Evolutionary conservation across 2,888 invertebrate genomes (phyloP).

Genomic region (Nomada ferruginata): DNA sequence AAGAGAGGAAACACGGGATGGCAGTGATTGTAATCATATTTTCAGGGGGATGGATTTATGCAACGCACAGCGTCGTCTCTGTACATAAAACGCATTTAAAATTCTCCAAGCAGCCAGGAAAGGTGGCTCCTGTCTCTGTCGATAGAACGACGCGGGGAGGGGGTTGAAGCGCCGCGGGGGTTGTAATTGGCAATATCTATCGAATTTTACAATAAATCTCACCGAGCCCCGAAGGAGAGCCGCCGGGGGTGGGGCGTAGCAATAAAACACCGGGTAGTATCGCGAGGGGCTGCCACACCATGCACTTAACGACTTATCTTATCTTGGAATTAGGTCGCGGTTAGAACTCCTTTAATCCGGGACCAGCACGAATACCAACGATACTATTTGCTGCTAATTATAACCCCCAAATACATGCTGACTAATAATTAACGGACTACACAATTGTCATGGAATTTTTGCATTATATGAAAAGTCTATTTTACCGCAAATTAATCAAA

Average conservation of each 20-base stretch:
- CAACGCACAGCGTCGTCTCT: conserved; percentile 72
- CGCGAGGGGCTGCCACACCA: conserved; percentile 75
- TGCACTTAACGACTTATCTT: conserved; percentile 82
- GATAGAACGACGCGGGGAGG: conserved; percentile 46
- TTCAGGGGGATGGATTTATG: conserved; percentile 74
- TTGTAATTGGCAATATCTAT: conserved; percentile 82
- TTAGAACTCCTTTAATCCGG: conserved; percentile 68
- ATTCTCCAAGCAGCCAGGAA: conserved; percentile 69
- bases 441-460: neutral
- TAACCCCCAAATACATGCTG: conserved; percentile 22
- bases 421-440: neutral
- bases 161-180: conserved; percentile 69
- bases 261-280: conserved; percentile 80
- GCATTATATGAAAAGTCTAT: too few relatives aligned
- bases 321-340: conserved; percentile 80
- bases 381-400: conserved; percentile 34
- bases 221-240: conserved; percentile 68
- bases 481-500: too few relatives aligned
- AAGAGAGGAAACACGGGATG: conserved; percentile 15
- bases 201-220: conserved; percentile 82
- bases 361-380: conserved; percentile 43
- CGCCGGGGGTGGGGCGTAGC: conserved; percentile 68
- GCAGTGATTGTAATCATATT: conserved; percentile 77
- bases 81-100: conserved; percentile 76
- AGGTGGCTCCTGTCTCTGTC: conserved; percentile 59